phyloP scores from a whole-genome alignment of 1,140 invertebrate genomes.

The Rhopalosiphum padi region DNA sequence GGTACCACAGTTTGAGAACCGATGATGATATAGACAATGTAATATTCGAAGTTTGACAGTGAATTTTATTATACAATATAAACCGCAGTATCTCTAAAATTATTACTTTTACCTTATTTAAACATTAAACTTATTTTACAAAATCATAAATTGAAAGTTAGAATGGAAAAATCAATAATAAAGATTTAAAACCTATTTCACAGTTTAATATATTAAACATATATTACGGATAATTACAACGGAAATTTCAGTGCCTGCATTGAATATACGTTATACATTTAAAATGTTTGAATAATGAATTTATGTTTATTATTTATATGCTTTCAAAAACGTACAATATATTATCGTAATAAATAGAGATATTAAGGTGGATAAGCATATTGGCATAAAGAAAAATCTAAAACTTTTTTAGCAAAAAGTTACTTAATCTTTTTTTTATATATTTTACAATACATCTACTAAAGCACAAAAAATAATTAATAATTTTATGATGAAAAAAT shows the following conservation, averaged over 20 bases:
- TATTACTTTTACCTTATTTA: background rate
- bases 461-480: background rate
- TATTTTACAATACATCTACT: background rate
- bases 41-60: background rate
- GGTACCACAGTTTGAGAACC: no score
- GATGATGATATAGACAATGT: background rate
- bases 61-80: background rate
- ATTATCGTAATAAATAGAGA: background rate
- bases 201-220: background rate
- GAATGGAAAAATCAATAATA: background rate
- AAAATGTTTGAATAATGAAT: background rate
- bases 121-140: background rate
- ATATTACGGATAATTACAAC: background rate
- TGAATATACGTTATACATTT: background rate
- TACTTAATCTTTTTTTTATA: background rate
- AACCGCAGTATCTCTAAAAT: background rate
- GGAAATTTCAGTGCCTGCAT: background rate
- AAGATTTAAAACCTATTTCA: background rate
- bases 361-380: background rate
- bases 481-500: no score
- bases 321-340: background rate
- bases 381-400: background rate
- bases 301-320: background rate
- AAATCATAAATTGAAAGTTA: background rate
- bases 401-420: no score